A percentile compares a stretch with the other conserved stretches of the same genome.
phyloP scores from a whole-genome alignment of 2,888 invertebrate genomes.

The Melinopterus prodromus region DNA sequence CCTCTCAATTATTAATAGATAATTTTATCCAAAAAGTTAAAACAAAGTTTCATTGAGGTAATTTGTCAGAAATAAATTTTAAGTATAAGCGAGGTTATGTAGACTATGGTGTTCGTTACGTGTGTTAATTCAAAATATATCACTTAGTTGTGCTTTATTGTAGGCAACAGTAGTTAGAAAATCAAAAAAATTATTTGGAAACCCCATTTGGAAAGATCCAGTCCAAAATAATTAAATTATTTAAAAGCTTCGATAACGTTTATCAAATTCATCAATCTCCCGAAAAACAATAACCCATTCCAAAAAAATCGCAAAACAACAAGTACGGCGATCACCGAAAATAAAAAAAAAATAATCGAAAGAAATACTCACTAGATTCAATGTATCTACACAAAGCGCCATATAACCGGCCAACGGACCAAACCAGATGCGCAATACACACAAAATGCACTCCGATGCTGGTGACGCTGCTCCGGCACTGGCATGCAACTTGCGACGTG shows the following conservation, averaged over 20 bases:
- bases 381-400: constrained; percentile 18
- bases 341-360: not conserved
- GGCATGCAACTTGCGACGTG: constrained; percentile 22
- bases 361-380: constrained; percentile 17
- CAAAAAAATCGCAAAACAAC: not conserved
- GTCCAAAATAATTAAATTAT: too few species aligned
- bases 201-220: too few species aligned
- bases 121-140: too few species aligned
- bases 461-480: constrained; percentile 16
- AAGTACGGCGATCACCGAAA: not conserved
- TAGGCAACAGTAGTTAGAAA: too few species aligned
- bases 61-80: too few species aligned
- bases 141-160: too few species aligned
- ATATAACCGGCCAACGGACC: not conserved
- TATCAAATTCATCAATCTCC: not conserved
- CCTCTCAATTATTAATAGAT: too few species aligned
- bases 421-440: constrained; percentile 9
- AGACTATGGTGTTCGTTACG: too few species aligned
- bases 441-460: constrained; percentile 23
- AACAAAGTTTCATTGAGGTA: too few species aligned
- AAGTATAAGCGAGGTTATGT: too few species aligned
- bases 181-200: too few species aligned
- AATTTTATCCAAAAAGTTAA: too few species aligned
- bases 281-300: not conserved
- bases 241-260: not conserved